These are phyloP conservation scores for Okapia johnstoni DNA, from an alignment of 2,113 vertebrate genomes.

Conservation along the genomic window DNA sequence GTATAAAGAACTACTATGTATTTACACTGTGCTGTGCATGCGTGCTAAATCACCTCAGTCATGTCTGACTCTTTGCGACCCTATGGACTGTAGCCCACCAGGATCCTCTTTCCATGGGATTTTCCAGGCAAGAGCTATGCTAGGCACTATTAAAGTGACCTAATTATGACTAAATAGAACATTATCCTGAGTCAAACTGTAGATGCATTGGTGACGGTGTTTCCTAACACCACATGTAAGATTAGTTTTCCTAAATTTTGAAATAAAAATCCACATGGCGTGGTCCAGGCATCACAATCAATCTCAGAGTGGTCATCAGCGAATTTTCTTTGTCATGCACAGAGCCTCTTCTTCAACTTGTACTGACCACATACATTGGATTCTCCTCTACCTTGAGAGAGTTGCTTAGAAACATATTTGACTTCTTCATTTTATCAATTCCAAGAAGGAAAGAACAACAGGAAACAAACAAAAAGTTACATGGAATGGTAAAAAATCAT, in stretches of 20 bases:
- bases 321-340: neutral
- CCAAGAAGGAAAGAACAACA: neutral
- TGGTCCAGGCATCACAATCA: neutral
- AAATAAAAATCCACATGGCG: neutral
- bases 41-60: neutral
- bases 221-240: neutral
- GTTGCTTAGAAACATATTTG: neutral
- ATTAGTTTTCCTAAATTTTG: neutral
- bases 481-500: neutral
- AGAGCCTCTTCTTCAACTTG: neutral
- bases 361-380: neutral
- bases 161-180: neutral
- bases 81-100: neutral
- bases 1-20: neutral
- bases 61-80: neutral
- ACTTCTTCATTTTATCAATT: conserved; percentile 28
- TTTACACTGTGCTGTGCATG: neutral
- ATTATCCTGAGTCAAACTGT: neutral
- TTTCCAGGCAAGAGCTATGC: neutral
- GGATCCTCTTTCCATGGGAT: neutral
- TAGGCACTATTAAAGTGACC: neutral
- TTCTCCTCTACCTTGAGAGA: neutral
- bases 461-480: neutral
- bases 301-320: neutral
- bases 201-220: neutral